A percentile compares a stretch with the other conserved stretches of the same genome.
phyloP scores from a whole-genome alignment of 2,113 vertebrate species.

The Sorex fumeus region DNA sequence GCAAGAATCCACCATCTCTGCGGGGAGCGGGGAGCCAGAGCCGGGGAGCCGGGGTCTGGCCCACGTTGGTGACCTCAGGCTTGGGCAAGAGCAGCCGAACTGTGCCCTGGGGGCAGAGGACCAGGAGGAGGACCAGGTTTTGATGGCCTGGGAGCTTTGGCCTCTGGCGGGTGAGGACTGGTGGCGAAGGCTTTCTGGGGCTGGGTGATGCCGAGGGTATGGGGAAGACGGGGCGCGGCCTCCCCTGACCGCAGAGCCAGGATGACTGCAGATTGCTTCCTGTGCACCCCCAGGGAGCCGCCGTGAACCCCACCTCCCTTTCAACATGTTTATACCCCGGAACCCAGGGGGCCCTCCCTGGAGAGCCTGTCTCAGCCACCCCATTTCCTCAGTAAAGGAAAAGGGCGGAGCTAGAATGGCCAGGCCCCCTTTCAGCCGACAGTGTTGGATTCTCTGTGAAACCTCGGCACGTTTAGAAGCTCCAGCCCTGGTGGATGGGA shows the following conservation, averaged over 20 bases:
- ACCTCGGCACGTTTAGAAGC: not conserved
- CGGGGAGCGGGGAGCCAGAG: not conserved
- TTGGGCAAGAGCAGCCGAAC: not conserved
- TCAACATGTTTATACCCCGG: too few relatives aligned
- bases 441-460: constrained; percentile 3
- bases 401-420: not conserved
- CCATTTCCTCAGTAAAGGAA: not conserved
- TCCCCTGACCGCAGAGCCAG: constrained; percentile 41
- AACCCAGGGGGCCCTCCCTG: not conserved
- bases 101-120: not conserved
- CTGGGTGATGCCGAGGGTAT: not conserved
- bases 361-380: too few relatives aligned
- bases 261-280: constrained; percentile 47
- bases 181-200: constrained; percentile 11
- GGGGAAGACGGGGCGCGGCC: not conserved
- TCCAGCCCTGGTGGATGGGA: not conserved
- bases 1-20: not conserved
- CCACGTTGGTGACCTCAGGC: not conserved
- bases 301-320: not conserved
- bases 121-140: not conserved
- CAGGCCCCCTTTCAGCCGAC: constrained; percentile 25
- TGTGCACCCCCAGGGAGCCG: not conserved
- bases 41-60: not conserved
- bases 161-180: not conserved
- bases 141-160: not conserved